Evolutionary conservation across 2,113 vertebrate genomes (phyloP), one percentile per base, ranked within the genome.

Genomic region (Sterrhoptilus dennistouni): DNA sequence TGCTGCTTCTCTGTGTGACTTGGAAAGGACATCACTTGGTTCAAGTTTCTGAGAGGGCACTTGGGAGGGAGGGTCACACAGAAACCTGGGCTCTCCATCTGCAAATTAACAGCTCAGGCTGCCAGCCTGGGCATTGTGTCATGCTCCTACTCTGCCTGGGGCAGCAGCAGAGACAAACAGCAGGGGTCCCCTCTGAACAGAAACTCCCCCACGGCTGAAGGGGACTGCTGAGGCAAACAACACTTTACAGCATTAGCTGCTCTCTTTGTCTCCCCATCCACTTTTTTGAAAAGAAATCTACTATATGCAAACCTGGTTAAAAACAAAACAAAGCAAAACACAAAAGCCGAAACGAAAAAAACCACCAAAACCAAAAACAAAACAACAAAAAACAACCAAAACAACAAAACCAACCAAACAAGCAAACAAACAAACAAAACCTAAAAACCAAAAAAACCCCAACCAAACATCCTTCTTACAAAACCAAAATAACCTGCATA

Each of bases 181-280:
- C 0, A 1, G 17, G 28, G 14, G 4, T 63, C 5, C 29, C 21
- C 12, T 74, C 18, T 1, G 60, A 94, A 70, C 16, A 89, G 45
- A 74, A 77, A 36, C 21, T 8, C 33, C 12, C 1, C 0, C 31
- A 61, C 0, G 0, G 44, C 54, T 15, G 5, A 77, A 88, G 20
- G 19, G 21, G 23, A 14, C 17, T 63, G 54, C 60, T 57, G 47
- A 77, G 42, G 33, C 11, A 81, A 96, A 27, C 21, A 95, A n/a
- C 0, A 0, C 7, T 66, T 70, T 20, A 29, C 64, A 84, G 27
- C 45, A 47, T 25, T 60, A 88, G 63, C 53, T 74, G 21, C 19
- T 85, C 14, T 59, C 24, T 82, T 87, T 35, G 6, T 72, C 7
- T 79, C 20, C 24, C 23, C 19, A 68, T 87, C 18, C 20, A 75